Percentiles rank a stretch among this genome's conserved stretches.
Conservation (phyloP, 2,797 vertebrate species). For the Melanotaenia parkinsoni region DNA sequence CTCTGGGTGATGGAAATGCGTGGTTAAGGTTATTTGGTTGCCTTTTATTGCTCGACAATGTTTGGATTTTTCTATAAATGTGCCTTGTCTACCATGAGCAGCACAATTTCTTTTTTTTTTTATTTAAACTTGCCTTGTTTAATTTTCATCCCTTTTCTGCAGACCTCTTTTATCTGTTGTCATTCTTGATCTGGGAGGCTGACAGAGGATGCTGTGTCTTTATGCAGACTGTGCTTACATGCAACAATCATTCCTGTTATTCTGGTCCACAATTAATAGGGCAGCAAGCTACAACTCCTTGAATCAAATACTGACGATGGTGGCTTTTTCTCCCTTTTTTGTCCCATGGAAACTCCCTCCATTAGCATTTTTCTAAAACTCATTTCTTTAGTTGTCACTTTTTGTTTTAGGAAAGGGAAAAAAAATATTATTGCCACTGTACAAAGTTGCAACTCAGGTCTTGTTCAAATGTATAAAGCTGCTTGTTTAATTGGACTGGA, state of each 20-base stretch:
- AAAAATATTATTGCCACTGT: slow-evolving; percentile 8
- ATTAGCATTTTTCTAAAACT: neutral
- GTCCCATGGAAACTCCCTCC: neutral
- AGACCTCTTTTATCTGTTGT: slow-evolving; percentile 28
- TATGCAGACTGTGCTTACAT: slow-evolving; percentile 45
- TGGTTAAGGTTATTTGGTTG: slow-evolving; percentile 43
- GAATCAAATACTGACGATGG: neutral
- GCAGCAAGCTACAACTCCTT: neutral
- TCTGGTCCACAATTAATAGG: neutral
- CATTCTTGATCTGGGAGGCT: slow-evolving; percentile 14
- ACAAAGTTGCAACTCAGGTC: slow-evolving; percentile 16
- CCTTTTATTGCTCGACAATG: slow-evolving; percentile 59
- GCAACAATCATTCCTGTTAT: slow-evolving; percentile 1
- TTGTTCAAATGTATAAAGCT: slow-evolving; percentile 18
- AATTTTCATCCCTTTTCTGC: slow-evolving; percentile 17
- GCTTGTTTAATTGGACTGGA: slow-evolving; percentile 5
- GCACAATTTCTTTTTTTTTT: slow-evolving; percentile 43
- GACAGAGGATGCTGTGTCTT: slow-evolving; percentile 22
- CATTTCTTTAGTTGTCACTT: neutral
- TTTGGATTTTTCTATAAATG: slow-evolving; percentile 54
- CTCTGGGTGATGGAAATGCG: slow-evolving; percentile 38
- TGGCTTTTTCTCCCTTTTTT: neutral
- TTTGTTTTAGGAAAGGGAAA: slow-evolving; percentile 25
- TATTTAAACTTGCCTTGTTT: slow-evolving; percentile 16
- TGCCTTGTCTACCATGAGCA: slow-evolving; percentile 60